Base-by-base conservation (phyloP, 2,888 invertebrate species). In the Tachystola acroxantha region DNA sequence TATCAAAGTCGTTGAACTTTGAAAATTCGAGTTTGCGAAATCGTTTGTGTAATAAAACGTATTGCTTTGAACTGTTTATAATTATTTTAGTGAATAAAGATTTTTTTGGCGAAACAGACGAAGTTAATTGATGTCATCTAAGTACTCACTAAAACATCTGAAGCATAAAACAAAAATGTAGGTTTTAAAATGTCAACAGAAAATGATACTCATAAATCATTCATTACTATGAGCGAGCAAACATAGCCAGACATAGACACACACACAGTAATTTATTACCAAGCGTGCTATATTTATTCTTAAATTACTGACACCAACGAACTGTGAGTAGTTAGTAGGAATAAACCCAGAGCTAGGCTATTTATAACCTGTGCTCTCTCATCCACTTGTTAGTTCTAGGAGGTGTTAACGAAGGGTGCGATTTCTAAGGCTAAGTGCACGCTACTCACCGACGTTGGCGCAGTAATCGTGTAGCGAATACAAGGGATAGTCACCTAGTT, bases 401-500 rank as follows among this genome's bases (percentile, higher is more conserved):
- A 12, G 19, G 32, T 34, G 28, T 38, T 38, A 38, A 30, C 36
- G 19, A 27, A n/a, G 22, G 39, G 39, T 39, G 39, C 34, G 27
- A 26, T 30, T 30, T 31, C 26, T 32, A 36, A 10, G 12, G 7
- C n/a, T 19, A 10, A 16, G 36, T 34, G 70, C 71, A 66, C 79
- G 73, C 71, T 84, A 86, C 85, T 86, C 77, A 86, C 85, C 81
- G 65, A 62, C 59, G 65, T 48, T 59, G 65, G 68, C 64, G 72
- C 64, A 67, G 71, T 69, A 67, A 72, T 80, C 75, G 67, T 76
- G 78, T 76, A 82, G 80, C 74, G 77, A 71, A 84, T 84, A 77
- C 73, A 82, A 75, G 62, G 75, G 68, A 84, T 82, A 82, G 64
- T 84, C 86, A 87, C 88, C 88, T 87, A 87, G 69, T 85, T 87